Base-by-base conservation (phyloP, 2,113 vertebrate species). In the Herpailurus yagouaroundi region DNA sequence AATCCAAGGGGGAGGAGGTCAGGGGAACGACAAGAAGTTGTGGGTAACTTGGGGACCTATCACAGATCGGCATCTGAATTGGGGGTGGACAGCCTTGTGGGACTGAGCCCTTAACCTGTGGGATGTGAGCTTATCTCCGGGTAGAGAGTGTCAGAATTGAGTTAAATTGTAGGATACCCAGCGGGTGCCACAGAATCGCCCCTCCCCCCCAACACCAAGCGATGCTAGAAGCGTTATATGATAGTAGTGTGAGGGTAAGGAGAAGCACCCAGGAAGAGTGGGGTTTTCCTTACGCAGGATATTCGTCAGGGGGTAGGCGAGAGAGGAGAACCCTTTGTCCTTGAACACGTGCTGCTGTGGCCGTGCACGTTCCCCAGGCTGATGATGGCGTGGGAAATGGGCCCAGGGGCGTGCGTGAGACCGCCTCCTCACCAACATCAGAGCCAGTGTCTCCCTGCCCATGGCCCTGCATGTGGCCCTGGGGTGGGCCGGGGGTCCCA, bases 301-400 rank as follows among this genome's bases (percentile, higher is more conserved):
- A 15, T 27, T 55, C 38, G 18, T 29, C 31, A 4, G 18, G 10
- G 16, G 23, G 8, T 9, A 31, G 60, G 21, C 18, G 36, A 31
- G 60, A 66, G 18, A 55, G 82, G n/a, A 55, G 74, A 66, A 18
- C 25, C 0, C 18, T 63, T 27, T 82, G n/a, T 76, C 50, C 50
- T 14, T 31, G 29, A 16, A 18, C 29, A 7, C 2, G 18, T 6
- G 19, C 38, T 7, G 12, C 36, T 45, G 1, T 0, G 15, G 64
- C 57, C 0, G 0, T 1, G 6, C 4, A 8, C 13, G 3, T 5
- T 5, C 5, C 9, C 29, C 9, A 33, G 57, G 91, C 38, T 11
- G 16, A 31, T 36, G 82, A 13, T 1, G 1, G 41, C 0, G 0
- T 19, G 36, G 31, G 21, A 31, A 18, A 5, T 1, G 45, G 50